Conservation (phyloP, 2,888 invertebrate species). For the Cheilosia vulpina region DNA sequence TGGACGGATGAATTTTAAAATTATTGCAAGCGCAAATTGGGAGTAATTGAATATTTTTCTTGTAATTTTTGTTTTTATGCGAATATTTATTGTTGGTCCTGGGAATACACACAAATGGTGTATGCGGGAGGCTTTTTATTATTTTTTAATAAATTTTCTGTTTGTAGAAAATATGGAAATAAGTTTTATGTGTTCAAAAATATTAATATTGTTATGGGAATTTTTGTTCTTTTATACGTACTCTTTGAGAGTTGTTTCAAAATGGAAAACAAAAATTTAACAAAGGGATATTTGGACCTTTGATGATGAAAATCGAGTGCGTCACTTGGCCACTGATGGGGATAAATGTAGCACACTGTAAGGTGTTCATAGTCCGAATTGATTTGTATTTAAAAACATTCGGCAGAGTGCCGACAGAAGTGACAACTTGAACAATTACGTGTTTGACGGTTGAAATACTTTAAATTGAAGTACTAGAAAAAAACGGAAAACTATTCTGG, state of each 20-base stretch:
- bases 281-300: too few species aligned
- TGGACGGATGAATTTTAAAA: conserved; percentile 39
- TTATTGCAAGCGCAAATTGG: conserved; percentile 59
- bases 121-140: conserved; percentile 17
- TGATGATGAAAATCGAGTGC: too few species aligned
- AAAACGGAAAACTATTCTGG: neutral
- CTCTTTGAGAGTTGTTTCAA: too few species aligned
- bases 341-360: too few species aligned
- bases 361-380: too few species aligned
- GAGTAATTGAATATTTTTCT: conserved; percentile 66
- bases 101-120: conserved; percentile 55
- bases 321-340: too few species aligned
- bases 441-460: too few species aligned
- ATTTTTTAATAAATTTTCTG: conserved; percentile 34
- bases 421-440: too few species aligned
- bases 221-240: too few species aligned
- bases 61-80: conserved; percentile 16
- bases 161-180: neutral
- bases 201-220: neutral
- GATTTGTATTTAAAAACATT: too few species aligned
- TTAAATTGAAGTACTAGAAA: neutral
- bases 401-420: too few species aligned
- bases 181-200: neutral
- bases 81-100: conserved; percentile 53
- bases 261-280: too few species aligned